These are phyloP conservation scores for Orbicella faveolata DNA, from an alignment of 64 coral and sea anemone species.

Conservation along the genomic window DNA sequence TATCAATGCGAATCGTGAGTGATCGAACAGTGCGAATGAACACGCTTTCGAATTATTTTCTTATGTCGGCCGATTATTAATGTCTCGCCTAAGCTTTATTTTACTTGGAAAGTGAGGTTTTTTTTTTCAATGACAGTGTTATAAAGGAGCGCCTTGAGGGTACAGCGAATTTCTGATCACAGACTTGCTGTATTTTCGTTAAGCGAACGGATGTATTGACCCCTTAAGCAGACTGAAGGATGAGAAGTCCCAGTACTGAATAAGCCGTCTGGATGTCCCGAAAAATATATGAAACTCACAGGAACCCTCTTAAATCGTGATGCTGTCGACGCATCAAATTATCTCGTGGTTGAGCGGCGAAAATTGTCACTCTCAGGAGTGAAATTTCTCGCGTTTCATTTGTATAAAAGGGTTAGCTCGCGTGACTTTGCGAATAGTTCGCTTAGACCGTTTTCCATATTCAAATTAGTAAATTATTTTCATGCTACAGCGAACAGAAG, in stretches of 20 bases:
- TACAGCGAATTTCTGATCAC: neutral
- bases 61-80: neutral
- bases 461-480: constrained; percentile 82
- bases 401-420: constrained; percentile 44
- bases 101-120: neutral
- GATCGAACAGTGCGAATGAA: neutral
- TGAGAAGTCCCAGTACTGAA: constrained; percentile 41
- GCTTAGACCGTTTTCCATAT: constrained; percentile 52
- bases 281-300: neutral
- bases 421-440: constrained; percentile 42
- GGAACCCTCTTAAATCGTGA: neutral
- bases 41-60: neutral
- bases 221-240: neutral
- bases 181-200: constrained; percentile 22
- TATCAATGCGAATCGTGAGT: constrained; percentile 9
- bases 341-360: neutral
- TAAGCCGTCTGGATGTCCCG: neutral
- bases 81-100: neutral
- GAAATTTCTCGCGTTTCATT: constrained; percentile 34
- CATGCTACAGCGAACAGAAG: constrained; percentile 81
- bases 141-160: neutral
- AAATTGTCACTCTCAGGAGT: neutral
- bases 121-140: constrained; percentile 1
- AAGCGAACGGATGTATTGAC: constrained; percentile 8
- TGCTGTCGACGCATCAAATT: neutral